Percentiles rank a stretch among this genome's conserved stretches.
Conservation (phyloP, 2,113 vertebrate species). For the Formicarius rufipectus region DNA sequence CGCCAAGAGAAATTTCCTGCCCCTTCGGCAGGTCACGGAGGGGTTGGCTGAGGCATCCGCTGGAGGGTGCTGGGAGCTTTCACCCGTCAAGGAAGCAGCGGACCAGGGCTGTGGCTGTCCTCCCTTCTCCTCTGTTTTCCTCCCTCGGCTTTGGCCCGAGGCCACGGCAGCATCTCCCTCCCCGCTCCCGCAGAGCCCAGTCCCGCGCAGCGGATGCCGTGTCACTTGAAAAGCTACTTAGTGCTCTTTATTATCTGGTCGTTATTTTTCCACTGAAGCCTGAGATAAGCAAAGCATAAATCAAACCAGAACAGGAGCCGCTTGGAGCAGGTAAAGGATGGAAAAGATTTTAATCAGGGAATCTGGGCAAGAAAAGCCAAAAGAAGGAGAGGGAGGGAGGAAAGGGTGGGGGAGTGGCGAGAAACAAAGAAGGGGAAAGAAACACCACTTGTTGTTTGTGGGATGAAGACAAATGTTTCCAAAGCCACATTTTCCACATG, state of each 20-base stretch:
- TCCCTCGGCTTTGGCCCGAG: background rate
- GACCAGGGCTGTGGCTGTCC: background rate
- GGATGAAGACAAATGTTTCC: slow-evolving; percentile 15
- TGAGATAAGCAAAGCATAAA: slow-evolving; percentile 51
- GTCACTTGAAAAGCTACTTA: slow-evolving; percentile 48
- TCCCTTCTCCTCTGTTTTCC: background rate
- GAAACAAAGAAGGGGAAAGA: slow-evolving; percentile 25
- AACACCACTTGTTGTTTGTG: slow-evolving; percentile 58
- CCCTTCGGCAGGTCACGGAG: rapidly evolving
- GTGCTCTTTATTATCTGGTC: slow-evolving; percentile 63
- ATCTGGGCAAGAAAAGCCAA: slow-evolving; percentile 18
- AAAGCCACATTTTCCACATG: slow-evolving; percentile 47
- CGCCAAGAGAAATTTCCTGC: background rate
- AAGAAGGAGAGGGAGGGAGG: background rate
- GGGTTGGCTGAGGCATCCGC: background rate
- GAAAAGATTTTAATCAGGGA: slow-evolving; percentile 17
- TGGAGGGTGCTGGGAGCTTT: background rate
- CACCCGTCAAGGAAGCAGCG: background rate
- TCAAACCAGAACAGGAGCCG: slow-evolving; percentile 1
- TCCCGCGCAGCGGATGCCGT: background rate
- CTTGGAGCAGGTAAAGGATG: slow-evolving; percentile 38
- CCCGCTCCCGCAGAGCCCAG: background rate
- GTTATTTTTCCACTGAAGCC: slow-evolving; percentile 53
- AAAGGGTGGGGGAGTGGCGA: background rate
- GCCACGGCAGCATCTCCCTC: background rate